Conservation (phyloP, 2,797 vertebrate genomes). For the Poeciliopsis turneri region DNA sequence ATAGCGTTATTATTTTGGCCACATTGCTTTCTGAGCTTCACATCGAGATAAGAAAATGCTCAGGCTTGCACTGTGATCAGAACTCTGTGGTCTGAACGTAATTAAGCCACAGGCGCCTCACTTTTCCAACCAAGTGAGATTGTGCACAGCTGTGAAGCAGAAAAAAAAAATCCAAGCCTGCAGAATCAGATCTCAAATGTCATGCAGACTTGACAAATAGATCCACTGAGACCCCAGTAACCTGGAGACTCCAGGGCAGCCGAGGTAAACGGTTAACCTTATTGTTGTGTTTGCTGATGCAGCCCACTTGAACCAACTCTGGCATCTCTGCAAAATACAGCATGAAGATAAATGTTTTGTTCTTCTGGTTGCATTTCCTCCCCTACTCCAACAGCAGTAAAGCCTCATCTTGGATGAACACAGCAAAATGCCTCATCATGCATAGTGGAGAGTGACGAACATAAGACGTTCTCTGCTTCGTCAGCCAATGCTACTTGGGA, state of each 20-base stretch:
- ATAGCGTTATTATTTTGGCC: constrained; percentile 35
- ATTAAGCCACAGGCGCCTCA: constrained; percentile 16
- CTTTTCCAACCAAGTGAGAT: constrained; percentile 6
- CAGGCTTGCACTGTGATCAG: constrained; percentile 23
- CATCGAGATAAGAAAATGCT: constrained; percentile 25
- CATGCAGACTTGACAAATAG: constrained; percentile 4
- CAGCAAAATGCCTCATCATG: constrained; percentile 53
- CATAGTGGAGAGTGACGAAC: constrained; percentile 71
- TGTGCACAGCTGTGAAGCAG: background rate
- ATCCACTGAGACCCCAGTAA: constrained; percentile 7
- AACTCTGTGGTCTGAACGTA: constrained; percentile 24
- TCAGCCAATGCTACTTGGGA: constrained; percentile 36
- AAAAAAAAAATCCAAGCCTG: constrained; percentile 27
- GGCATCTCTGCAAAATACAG: constrained; percentile 17
- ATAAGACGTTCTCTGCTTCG: constrained; percentile 44
- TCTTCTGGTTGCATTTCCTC: constrained; percentile 30
- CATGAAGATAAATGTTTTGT: constrained; percentile 17
- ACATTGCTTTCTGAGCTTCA: constrained; percentile 32
- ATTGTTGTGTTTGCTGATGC: constrained; percentile 2
- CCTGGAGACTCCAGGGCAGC: constrained; percentile 2
- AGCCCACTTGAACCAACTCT: background rate
- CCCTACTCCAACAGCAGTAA: constrained; percentile 12
- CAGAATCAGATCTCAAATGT: constrained; percentile 24
- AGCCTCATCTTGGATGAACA: constrained; percentile 53
- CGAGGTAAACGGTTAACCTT: constrained; percentile 4